Evolutionary conservation across 2,888 invertebrate species (phyloP), one percentile per base, ranked within the genome.

Genomic region (Meiosimyza decipiens): DNA sequence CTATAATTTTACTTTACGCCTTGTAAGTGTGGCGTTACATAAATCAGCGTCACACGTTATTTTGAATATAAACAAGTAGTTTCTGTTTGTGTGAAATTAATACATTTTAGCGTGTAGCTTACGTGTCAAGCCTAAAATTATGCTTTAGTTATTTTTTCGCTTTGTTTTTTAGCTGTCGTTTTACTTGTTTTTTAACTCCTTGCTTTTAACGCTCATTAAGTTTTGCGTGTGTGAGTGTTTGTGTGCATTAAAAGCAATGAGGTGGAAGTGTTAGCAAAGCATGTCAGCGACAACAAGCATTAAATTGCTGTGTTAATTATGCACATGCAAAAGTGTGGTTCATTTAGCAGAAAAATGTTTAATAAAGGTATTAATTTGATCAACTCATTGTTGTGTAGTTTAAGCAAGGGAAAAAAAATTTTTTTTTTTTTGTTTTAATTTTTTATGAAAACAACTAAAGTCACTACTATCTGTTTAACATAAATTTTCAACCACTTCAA

Each of bases 51-150:
- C 33, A 15, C 40, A 40, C 40, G 40, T 40, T 40, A 40, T 40
- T 40, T 40, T 40, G 9, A 40, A 40, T 40, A 40, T 9, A 6
- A 40, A 9, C 40, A 40, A 40, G 40, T 40, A 40, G 40, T 40
- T 40, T 40, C 6, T 40, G 40, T 40, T 40, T 40, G 40, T 40
- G 40, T 64, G 50, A 57, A 64, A 64, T 64, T 50, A 64, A 64
- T 64, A 64, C 50, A 16, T 22, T 22, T 47, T 15, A 47, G 50
- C 64, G 50, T n/a, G 22, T 13, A 16, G 22, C 51, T 64, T 57
- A 60, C 62, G 62, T 69, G 77, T 75, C 69, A 71, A 70, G 75
- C 75, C 73, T 73, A 62, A 74, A 75, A 75, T 73, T 74, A 73
- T 75, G 66, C 63, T 73, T 33, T 9, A 75, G 65, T 70, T 75